Percentiles rank a stretch among this genome's conserved stretches.
Evolutionary conservation across 2,113 vertebrate genomes (phyloP).

Genomic region (Neotoma lepida): DNA sequence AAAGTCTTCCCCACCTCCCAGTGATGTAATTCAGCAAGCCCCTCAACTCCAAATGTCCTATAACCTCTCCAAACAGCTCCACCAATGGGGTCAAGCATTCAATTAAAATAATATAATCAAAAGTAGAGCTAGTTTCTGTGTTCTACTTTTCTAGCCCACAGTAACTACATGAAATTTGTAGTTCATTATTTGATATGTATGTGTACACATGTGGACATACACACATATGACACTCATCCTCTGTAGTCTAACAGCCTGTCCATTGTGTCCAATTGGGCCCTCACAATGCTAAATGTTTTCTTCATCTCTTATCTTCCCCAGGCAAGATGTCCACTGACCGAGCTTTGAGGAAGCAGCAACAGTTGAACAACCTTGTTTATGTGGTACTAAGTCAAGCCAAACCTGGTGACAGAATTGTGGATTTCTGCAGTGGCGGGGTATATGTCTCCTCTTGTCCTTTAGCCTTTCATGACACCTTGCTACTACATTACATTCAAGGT

Average conservation of each 20-base stretch:
- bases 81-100: background rate
- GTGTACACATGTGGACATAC: background rate
- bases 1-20: background rate
- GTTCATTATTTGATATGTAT: background rate
- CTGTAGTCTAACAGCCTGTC: background rate
- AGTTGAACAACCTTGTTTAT: conserved; percentile 95
- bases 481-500: background rate
- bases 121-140: background rate
- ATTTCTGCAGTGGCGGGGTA: conserved; percentile 99
- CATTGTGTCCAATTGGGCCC: background rate
- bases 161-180: background rate
- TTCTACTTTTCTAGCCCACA: background rate
- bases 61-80: background rate
- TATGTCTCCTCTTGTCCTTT: conserved; percentile 51
- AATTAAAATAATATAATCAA: conserved; percentile 3
- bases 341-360: conserved; percentile 94
- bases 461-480: background rate
- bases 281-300: background rate
- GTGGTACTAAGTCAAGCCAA: conserved; percentile 89
- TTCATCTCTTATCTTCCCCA: conserved; percentile 81
- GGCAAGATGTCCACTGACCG: conserved; percentile 95
- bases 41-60: too few relatives aligned
- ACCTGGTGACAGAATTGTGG: conserved; percentile 93
- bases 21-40: background rate
- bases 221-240: background rate